Conservation (phyloP, 37 sponge, comb jelly and placozoan genomes). For the Corticium candelabrum region DNA sequence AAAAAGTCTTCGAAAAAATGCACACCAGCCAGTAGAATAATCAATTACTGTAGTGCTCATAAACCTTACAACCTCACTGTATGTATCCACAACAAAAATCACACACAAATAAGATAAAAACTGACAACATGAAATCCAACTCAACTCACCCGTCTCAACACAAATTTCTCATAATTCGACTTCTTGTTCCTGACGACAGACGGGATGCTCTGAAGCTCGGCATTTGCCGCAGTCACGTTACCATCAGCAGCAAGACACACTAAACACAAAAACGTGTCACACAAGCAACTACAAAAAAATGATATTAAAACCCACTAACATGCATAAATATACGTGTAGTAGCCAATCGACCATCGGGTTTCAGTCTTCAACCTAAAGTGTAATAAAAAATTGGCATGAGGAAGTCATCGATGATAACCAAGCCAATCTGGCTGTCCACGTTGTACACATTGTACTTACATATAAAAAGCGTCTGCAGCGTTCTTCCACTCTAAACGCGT, state of each 20-base stretch:
- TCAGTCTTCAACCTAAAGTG: slow-evolving; percentile 70
- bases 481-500: not conserved
- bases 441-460: not conserved
- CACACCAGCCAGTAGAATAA: too few species aligned
- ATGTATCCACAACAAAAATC: too few species aligned
- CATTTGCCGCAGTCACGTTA: not conserved
- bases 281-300: not conserved
- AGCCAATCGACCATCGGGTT: slow-evolving; percentile 80
- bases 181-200: not conserved
- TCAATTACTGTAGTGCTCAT: too few species aligned
- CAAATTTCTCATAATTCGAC: not conserved
- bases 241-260: not conserved
- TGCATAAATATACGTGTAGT: slow-evolving; percentile 74
- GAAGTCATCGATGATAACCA: not conserved
- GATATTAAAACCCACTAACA: slow-evolving; percentile 21
- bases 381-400: not conserved
- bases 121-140: too few species aligned
- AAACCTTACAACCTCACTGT: too few species aligned
- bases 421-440: not conserved
- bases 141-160: slow-evolving; percentile 3
- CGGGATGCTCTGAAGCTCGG: not conserved
- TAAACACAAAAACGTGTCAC: not conserved
- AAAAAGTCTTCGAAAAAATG: too few species aligned
- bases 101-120: too few species aligned
- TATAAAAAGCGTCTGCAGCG: not conserved